phyloP scores from a whole-genome alignment of 2,888 invertebrate genomes.

The Drosophila prostipennis region DNA sequence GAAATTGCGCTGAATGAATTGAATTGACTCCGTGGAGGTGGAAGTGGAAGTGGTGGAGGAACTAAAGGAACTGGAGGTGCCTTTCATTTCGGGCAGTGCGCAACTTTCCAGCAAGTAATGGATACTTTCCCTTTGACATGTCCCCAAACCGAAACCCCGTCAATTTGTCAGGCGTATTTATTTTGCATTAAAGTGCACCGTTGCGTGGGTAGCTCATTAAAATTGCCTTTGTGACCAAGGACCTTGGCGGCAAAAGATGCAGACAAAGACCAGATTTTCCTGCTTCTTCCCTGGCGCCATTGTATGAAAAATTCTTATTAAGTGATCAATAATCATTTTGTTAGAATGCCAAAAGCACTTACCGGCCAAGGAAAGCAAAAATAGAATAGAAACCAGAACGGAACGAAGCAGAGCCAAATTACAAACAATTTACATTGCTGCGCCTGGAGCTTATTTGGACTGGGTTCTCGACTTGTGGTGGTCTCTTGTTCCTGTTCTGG shows the following conservation, averaged over 20 bases:
- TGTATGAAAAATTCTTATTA: slow-evolving; percentile 72
- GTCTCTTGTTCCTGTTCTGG: slow-evolving; percentile 10
- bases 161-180: slow-evolving; percentile 66
- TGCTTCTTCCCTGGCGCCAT: slow-evolving; percentile 61
- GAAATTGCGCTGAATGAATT: slow-evolving; percentile 45
- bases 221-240: slow-evolving; percentile 62
- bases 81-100: slow-evolving; percentile 23
- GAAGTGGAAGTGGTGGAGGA: neutral
- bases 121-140: slow-evolving; percentile 52
- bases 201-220: slow-evolving; percentile 74
- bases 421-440: slow-evolving; percentile 74
- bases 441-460: slow-evolving; percentile 62
- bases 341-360: slow-evolving; percentile 75
- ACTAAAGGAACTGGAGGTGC: neutral
- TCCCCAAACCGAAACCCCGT: slow-evolving; percentile 6
- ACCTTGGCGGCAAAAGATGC: slow-evolving; percentile 26
- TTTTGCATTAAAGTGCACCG: slow-evolving; percentile 77
- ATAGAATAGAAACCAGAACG: slow-evolving; percentile 47
- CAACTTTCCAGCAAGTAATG: slow-evolving; percentile 40
- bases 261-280: slow-evolving; percentile 50
- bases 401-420: slow-evolving; percentile 60
- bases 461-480: slow-evolving; percentile 15
- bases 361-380: slow-evolving; percentile 46
- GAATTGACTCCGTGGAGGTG: slow-evolving; percentile 24
- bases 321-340: slow-evolving; percentile 81